Conservation (phyloP, 2,888 invertebrate genomes). For the Chrysolina haemoptera region DNA sequence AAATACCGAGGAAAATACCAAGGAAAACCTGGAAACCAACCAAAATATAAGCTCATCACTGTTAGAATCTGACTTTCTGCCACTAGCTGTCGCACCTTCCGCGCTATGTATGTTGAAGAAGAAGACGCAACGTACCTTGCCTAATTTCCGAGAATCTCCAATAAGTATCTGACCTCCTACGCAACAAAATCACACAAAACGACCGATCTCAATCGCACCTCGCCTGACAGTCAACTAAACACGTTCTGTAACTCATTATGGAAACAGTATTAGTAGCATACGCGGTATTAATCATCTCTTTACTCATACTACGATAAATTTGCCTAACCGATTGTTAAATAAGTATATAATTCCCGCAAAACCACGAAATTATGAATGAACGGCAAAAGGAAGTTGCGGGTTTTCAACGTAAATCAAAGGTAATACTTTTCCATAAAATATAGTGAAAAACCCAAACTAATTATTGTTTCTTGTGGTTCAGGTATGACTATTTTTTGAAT, state of each 20-base stretch:
- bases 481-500: too few species aligned
- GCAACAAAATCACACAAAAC: not conserved
- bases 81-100: too few species aligned
- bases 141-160: not conserved
- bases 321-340: conserved; percentile 22
- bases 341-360: conserved; percentile 2
- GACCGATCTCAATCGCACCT: not conserved
- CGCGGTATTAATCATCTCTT: conserved; percentile 34
- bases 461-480: too few species aligned
- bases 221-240: conserved; percentile 5
- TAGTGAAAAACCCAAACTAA: not conserved
- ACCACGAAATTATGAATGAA: conserved; percentile 11
- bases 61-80: too few species aligned
- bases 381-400: conserved; percentile 36
- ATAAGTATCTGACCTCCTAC: not conserved
- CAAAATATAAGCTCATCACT: too few species aligned
- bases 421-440: not conserved
- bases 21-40: too few species aligned
- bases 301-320: conserved; percentile 31
- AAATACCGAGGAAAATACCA: too few species aligned
- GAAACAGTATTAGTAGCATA: conserved; percentile 15
- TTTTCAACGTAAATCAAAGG: conserved; percentile 22
- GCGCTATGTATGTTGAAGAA: not conserved
- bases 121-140: not conserved
- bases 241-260: conserved; percentile 18